Conservation (phyloP, 2,113 vertebrate genomes). For the Hystrix cristata region DNA sequence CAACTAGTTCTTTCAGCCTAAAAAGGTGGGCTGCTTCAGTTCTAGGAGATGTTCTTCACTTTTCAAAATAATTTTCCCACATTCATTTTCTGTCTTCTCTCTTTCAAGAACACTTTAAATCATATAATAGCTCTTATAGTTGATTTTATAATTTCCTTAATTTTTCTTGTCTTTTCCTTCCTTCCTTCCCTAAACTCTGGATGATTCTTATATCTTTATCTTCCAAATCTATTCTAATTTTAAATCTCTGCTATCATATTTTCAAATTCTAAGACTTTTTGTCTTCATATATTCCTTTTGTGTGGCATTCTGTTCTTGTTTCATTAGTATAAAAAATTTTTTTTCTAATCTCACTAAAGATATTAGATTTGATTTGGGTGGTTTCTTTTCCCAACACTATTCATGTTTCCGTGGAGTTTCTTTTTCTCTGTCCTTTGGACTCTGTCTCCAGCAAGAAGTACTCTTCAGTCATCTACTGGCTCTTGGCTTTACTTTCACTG, state of each 20-base stretch:
- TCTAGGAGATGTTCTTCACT: slow-evolving; percentile 2
- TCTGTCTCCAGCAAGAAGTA: not conserved
- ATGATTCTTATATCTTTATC: slow-evolving; percentile 21
- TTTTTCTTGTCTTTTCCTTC: not conserved
- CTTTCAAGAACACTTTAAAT: slow-evolving; percentile 31
- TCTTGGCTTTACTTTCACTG: slow-evolving; percentile 11
- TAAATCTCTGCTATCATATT: slow-evolving; percentile 7
- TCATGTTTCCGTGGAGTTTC: not conserved
- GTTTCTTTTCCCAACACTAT: not conserved
- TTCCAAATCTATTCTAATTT: slow-evolving; percentile 14
- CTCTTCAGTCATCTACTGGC: not conserved
- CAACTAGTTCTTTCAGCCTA: not conserved
- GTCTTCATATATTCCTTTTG: not conserved
- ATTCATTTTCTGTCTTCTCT: not conserved
- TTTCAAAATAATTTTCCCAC: slow-evolving; percentile 27
- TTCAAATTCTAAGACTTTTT: slow-evolving; percentile 1
- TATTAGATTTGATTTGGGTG: not conserved
- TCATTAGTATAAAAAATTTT: not conserved
- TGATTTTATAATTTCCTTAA: not conserved
- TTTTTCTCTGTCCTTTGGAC: slow-evolving; percentile 19
- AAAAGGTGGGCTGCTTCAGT: not conserved
- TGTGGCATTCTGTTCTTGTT: slow-evolving; percentile 54
- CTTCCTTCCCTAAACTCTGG: not conserved
- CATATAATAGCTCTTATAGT: not conserved
- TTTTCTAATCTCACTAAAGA: slow-evolving; percentile 16